Conservation (phyloP, 2,888 invertebrate species). For the Netelia inedita region DNA sequence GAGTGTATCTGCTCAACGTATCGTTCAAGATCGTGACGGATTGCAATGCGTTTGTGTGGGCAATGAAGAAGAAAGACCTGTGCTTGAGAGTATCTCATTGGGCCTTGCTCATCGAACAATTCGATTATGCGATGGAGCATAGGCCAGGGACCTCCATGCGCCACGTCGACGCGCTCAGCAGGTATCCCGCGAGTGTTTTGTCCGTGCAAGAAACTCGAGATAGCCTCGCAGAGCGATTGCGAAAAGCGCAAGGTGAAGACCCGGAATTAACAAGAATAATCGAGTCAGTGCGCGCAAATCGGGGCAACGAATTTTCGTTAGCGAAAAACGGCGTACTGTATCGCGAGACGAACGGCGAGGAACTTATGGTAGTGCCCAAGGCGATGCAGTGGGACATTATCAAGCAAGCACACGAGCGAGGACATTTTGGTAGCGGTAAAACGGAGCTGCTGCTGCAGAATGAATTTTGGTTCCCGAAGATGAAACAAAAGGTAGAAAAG, state of each 20-base stretch:
- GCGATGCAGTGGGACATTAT: background rate
- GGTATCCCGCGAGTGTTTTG: constrained; percentile 28
- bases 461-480: constrained; percentile 60
- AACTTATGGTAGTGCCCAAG: background rate
- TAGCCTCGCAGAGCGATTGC: constrained; percentile 11
- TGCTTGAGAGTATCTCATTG: constrained; percentile 31
- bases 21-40: constrained; percentile 47
- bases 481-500: constrained; percentile 51
- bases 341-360: background rate
- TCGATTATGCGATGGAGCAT: constrained; percentile 46
- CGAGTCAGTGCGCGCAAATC: background rate
- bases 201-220: constrained; percentile 2
- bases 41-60: constrained; percentile 24
- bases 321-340: constrained; percentile 1
- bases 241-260: constrained; percentile 40
- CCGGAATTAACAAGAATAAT: constrained; percentile 8
- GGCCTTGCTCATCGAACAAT: constrained; percentile 41
- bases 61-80: constrained; percentile 46
- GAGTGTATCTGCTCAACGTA: constrained; percentile 23
- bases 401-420: constrained; percentile 1
- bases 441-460: constrained; percentile 23
- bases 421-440: constrained; percentile 16
- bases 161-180: constrained; percentile 58
- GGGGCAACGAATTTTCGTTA: background rate
- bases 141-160: constrained; percentile 32